Base-by-base conservation (phyloP, 2,113 vertebrate species). In the Probosciger aterrimus region DNA sequence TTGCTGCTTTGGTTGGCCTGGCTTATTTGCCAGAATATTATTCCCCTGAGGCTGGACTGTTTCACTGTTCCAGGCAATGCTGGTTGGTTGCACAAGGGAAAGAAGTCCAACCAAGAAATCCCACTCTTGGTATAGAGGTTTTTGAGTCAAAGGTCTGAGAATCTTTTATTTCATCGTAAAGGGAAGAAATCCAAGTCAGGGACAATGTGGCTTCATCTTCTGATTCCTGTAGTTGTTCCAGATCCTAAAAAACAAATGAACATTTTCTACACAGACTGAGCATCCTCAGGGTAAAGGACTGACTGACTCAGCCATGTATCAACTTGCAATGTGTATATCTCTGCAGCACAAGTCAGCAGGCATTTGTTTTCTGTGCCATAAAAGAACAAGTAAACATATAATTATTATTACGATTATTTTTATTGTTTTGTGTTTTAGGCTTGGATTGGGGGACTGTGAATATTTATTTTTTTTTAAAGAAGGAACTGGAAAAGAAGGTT, bases 301-400 rank as follows among this genome's bases (percentile, higher is more conserved):
- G 85, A 70, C 79, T 71, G 82, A 49, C 50, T 93, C 47, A 87
- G 63, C 52, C 50, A 7, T 83, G 41, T 62, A 95, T 96, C 94
- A 95, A 10, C 47, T 91, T 87, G 60, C 69, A 91, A 4, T 46
- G 49, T 80, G n/a, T 80, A 63, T 86, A 63, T 47, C 24, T 33
- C 67, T 70, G 57, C 65, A 70, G 57, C 27, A 65, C 43, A n/a
- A 80, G 57, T 78, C 78, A 74, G 52, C 52, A 91, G 71, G 13
- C 77, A 73, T 86, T 96, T 95, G 52, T 93, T 92, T 94, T 85
- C 82, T 79, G 35, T 79, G 59, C 82, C 59, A 27, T 96, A 95
- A 96, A 96, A 91, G 81, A 86, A 41, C 47, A 82, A 79, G 76
- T 50, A 96, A 96, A 94, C 62, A 89, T 95, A 94, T 91, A 65